Conservation (phyloP, 53 echinoderm and acorn worm species). For the Stichopus horrens region DNA sequence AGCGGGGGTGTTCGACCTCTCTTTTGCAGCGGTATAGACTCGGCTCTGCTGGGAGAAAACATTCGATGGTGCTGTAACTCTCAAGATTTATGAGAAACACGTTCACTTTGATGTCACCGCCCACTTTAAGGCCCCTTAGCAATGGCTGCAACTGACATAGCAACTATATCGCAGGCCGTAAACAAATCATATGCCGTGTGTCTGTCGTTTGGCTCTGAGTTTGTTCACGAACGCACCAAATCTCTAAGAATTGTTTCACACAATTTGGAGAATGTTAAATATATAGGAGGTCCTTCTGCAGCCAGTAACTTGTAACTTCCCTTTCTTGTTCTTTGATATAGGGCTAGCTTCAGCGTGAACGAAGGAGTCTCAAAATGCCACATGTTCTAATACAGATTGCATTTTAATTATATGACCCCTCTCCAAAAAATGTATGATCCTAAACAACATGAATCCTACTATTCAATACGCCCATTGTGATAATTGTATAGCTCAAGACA, state of each 20-base stretch:
- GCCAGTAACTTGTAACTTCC: no score
- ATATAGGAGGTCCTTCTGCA: no score
- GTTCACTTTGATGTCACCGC: conserved; percentile 37
- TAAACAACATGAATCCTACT: no score
- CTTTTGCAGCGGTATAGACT: neutral
- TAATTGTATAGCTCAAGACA: no score
- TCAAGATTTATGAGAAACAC: conserved; percentile 29
- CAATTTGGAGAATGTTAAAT: neutral
- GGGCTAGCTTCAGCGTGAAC: no score
- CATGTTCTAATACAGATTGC: no score
- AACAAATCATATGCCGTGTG: neutral
- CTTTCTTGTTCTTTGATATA: no score
- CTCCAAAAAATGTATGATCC: no score
- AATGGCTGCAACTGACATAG: conserved; percentile 33
- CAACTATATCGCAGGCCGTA: conserved; percentile 22
- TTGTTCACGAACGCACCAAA: neutral
- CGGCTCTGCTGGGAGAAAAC: neutral
- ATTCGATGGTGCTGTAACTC: neutral
- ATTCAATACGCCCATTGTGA: no score
- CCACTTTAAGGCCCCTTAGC: conserved; percentile 41
- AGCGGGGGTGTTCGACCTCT: neutral
- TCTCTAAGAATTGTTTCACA: no score
- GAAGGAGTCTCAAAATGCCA: no score
- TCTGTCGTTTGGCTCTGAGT: neutral
- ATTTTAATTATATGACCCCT: no score